phyloP scores from a whole-genome alignment of 2,888 invertebrate species.

The Andrena hattorfiana region DNA sequence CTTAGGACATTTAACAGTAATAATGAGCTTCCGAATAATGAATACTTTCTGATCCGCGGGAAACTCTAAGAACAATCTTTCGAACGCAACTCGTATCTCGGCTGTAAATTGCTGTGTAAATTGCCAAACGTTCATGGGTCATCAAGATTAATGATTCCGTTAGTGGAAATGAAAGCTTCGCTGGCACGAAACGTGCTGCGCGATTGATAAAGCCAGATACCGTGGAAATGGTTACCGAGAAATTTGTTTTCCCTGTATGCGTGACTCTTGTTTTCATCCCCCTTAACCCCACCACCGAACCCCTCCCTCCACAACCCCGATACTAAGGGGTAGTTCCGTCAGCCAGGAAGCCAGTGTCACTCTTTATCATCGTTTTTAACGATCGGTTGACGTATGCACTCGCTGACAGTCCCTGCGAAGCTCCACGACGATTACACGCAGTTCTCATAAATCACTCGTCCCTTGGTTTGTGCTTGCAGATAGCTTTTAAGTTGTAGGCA shows the following conservation, averaged over 20 bases:
- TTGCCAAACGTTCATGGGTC: slow-evolving; percentile 14
- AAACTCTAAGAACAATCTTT: too few species aligned
- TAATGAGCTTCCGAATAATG: too few species aligned
- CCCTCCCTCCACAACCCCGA: background rate
- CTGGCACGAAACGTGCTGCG: slow-evolving; percentile 32
- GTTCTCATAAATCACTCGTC: slow-evolving; percentile 46
- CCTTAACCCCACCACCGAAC: background rate
- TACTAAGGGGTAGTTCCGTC: slow-evolving; percentile 19
- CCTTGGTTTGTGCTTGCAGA: slow-evolving; percentile 2
- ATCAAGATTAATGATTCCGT: slow-evolving; percentile 41
- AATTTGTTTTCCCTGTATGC: slow-evolving; percentile 43
- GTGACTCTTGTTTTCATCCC: slow-evolving; percentile 32
- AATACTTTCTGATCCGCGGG: too few species aligned
- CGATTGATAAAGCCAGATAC: slow-evolving; percentile 53
- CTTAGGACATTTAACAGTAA: too few species aligned
- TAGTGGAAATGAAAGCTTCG: slow-evolving; percentile 39
- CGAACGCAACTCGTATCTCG: background rate
- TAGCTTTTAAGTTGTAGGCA: slow-evolving; percentile 4
- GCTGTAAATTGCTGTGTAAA: slow-evolving; percentile 18
- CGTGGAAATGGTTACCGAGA: slow-evolving; percentile 28
- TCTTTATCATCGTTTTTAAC: slow-evolving; percentile 52
- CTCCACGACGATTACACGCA: slow-evolving; percentile 32
- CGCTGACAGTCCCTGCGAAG: slow-evolving; percentile 42
- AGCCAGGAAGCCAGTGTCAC: slow-evolving; percentile 23
- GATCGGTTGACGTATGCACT: slow-evolving; percentile 50